Evolutionary conservation across 1,140 invertebrate genomes (phyloP).

Genomic region (Caenorhabditis tropicalis): DNA sequence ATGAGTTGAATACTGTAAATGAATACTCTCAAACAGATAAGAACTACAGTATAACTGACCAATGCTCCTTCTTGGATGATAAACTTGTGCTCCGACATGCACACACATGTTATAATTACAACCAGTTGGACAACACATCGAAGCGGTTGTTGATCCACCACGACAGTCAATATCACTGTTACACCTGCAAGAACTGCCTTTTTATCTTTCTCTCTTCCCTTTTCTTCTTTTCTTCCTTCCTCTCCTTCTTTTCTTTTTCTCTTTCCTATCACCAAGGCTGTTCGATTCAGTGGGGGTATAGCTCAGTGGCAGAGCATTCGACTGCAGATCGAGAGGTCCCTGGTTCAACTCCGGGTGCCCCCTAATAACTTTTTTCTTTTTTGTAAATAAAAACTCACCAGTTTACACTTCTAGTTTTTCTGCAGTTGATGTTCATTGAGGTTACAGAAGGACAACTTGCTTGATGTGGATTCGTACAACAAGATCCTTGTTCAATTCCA

Average conservation of each 20-base stretch:
- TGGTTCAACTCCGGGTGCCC: constrained; percentile 74
- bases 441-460: constrained; percentile 41
- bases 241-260: background rate
- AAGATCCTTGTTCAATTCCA: constrained; percentile 37
- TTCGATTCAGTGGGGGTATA: constrained; percentile 66
- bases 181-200: constrained; percentile 25
- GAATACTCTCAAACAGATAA: background rate
- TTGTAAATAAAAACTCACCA: constrained; percentile 3
- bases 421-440: constrained; percentile 48
- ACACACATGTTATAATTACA: constrained; percentile 54
- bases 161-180: constrained; percentile 47
- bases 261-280: background rate
- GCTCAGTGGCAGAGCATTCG: constrained; percentile 76
- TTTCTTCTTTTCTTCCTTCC: background rate
- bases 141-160: constrained; percentile 41
- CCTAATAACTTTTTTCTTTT: constrained; percentile 6
- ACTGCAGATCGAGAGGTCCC: constrained; percentile 76
- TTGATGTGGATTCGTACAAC: constrained; percentile 40
- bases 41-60: constrained; percentile 31
- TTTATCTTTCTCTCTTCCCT: background rate
- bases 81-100: constrained; percentile 42
- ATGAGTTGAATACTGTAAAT: constrained; percentile 44
- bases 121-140: constrained; percentile 49
- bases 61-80: constrained; percentile 28
- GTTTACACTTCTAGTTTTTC: constrained; percentile 42